Base-by-base conservation (phyloP, 2,113 vertebrate species). In the Austrofundulus limnaeus region DNA sequence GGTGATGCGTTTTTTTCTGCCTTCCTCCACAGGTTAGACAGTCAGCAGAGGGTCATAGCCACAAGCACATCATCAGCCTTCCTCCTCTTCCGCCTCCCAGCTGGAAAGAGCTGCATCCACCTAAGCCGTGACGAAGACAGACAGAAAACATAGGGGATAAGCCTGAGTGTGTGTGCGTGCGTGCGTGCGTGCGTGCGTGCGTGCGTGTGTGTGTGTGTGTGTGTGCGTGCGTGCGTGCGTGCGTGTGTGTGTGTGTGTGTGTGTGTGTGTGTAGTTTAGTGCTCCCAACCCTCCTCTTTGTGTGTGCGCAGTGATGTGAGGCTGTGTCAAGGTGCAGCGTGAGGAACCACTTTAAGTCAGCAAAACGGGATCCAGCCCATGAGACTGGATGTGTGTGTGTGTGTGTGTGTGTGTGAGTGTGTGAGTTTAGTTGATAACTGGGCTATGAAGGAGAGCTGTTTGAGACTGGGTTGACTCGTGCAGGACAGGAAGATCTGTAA, bases 401-500 rank as follows among this genome's bases (percentile, higher is more conserved):
- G 25, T 45, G 39, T 39, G 48, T 57, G 42, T 61, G 65, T 51
- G 28, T 75, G 60, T 31, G 50, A 45, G 48, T 14, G 37, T 8
- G n/a, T 13, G 64, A 37, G 52, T 87, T 25, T 42, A 54, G 20
- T 24, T 43, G 67, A 60, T 38, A 58, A 78, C 53, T 74, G 43
- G 86, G 85, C 77, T 77, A 88, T 89, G 90, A 71, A 57, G 75
- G 69, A 80, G 70, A 80, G 71, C 66, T 38, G 43, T 68, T 75
- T 7, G 2, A 72, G 73, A 73, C 78, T 87, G 83, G 88, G 55
- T 70, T 82, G 80, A 90, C 67, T 66, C 69, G 66, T 80, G 60
- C 71, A 58, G 66, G 69, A 57, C 7, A 70, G 66, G 61, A 72
- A 62, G 45, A 75, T 16, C 73, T 46, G 66, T 5, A 42, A 56